Conservation (phyloP, 2,888 invertebrate genomes). For the Nasonia oneida region DNA sequence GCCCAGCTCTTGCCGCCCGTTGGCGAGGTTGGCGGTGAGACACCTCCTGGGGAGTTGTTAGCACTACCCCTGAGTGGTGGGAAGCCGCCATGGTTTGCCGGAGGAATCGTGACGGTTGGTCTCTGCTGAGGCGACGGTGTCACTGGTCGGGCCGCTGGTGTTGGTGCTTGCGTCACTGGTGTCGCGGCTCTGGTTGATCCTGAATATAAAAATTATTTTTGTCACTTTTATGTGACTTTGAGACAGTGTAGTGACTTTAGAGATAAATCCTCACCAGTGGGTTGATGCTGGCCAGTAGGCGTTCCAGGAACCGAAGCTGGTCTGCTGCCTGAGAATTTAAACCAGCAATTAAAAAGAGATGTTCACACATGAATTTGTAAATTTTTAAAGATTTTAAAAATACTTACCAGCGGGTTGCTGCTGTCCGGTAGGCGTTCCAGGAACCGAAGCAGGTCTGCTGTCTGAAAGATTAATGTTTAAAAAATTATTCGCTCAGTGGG, state of each 20-base stretch:
- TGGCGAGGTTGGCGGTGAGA: conserved; percentile 29
- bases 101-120: conserved; percentile 1
- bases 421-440: conserved; percentile 16
- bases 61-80: conserved; percentile 21
- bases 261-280: background rate
- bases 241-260: background rate
- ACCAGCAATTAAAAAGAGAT: background rate
- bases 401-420: background rate
- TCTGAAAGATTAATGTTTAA: conserved; percentile 5
- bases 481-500: background rate
- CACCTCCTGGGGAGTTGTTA: background rate
- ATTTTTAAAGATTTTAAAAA: background rate
- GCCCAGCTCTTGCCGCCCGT: conserved; percentile 67
- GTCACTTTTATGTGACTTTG: background rate
- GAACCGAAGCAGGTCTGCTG: conserved; percentile 34
- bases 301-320: conserved; percentile 36
- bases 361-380: background rate
- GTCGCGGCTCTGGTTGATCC: background rate
- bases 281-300: background rate
- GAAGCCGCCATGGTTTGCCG: background rate
- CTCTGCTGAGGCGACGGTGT: conserved; percentile 45
- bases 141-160: conserved; percentile 24
- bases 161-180: background rate
- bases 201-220: background rate
- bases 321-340: conserved; percentile 21